A percentile compares a stretch with the other conserved stretches of the same genome.
Evolutionary conservation across 2,888 invertebrate genomes (phyloP).

Genomic region (Drosophila monieri): DNA sequence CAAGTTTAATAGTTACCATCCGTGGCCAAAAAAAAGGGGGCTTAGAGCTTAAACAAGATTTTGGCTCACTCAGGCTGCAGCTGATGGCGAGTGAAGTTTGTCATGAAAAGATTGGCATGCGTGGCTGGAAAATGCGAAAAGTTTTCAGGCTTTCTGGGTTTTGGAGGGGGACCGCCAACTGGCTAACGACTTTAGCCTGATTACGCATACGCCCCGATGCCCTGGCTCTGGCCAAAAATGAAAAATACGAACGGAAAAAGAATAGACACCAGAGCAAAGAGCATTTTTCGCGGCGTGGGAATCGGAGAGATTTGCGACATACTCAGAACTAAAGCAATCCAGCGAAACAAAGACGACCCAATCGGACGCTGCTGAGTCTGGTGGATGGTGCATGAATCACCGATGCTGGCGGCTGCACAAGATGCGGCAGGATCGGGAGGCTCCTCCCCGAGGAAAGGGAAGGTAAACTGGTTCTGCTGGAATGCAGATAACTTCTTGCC

Average conservation of each 20-base stretch:
- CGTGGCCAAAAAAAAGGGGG: constrained; percentile 20
- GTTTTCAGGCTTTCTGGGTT: constrained; percentile 37
- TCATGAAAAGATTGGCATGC: constrained; percentile 68
- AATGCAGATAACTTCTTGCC: constrained; percentile 74
- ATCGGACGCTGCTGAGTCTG: constrained; percentile 70
- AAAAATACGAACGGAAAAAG: constrained; percentile 7
- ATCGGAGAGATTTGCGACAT: constrained; percentile 59
- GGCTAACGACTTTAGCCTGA: constrained; percentile 69
- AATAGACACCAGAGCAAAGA: constrained; percentile 32
- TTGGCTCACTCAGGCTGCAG: constrained; percentile 36
- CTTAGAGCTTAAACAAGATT: constrained; percentile 48
- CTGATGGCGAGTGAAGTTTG: constrained; percentile 54
- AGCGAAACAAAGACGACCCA: constrained; percentile 38
- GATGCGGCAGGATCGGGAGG: constrained; percentile 10
- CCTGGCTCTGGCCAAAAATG: constrained; percentile 36
- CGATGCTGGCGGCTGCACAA: constrained; percentile 41
- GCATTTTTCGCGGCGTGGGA: constrained; percentile 71
- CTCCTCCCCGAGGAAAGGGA: constrained; percentile 20
- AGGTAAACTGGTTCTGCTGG: constrained; percentile 68
- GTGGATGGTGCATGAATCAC: constrained; percentile 69
- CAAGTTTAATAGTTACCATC: constrained; percentile 74
- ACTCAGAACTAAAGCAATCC: constrained; percentile 30
- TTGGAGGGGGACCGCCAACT: constrained; percentile 49
- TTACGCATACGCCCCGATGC: constrained; percentile 75
- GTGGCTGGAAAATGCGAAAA: constrained; percentile 54